phyloP scores from a whole-genome alignment of 2,113 vertebrate species.

The Oenanthe oenanthe region DNA sequence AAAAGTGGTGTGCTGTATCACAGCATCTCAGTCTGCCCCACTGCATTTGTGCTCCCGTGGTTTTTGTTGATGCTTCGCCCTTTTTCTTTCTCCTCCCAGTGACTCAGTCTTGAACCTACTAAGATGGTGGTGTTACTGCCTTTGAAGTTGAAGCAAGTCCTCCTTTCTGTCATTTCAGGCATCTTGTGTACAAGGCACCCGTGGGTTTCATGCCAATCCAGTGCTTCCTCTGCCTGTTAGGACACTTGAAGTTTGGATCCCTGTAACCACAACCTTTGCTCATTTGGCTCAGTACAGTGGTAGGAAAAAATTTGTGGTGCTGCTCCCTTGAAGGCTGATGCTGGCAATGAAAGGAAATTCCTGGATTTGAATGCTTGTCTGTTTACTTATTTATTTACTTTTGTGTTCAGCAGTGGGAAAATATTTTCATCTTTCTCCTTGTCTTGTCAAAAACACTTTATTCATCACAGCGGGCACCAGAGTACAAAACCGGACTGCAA shows the following conservation, averaged over 20 bases:
- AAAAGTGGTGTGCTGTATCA: neutral
- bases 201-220: neutral
- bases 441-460: conserved; percentile 33
- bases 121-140: neutral
- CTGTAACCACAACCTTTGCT: conserved; percentile 18
- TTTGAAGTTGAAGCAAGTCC: neutral
- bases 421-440: conserved; percentile 26
- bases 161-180: neutral
- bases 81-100: neutral
- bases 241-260: neutral
- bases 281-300: neutral
- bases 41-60: neutral
- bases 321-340: conserved; percentile 51
- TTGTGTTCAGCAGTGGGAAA: conserved; percentile 30
- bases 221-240: neutral
- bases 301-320: conserved; percentile 30
- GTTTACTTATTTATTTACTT: conserved; percentile 66
- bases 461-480: neutral
- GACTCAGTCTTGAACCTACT: neutral
- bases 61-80: neutral
- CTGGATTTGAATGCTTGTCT: conserved; percentile 53
- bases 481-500: neutral
- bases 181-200: neutral
- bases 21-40: neutral
- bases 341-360: conserved; percentile 60